Evolutionary conservation across 2,888 invertebrate genomes (phyloP), one percentile per base, ranked within the genome.

Genomic region (Stramonita haemastoma): DNA sequence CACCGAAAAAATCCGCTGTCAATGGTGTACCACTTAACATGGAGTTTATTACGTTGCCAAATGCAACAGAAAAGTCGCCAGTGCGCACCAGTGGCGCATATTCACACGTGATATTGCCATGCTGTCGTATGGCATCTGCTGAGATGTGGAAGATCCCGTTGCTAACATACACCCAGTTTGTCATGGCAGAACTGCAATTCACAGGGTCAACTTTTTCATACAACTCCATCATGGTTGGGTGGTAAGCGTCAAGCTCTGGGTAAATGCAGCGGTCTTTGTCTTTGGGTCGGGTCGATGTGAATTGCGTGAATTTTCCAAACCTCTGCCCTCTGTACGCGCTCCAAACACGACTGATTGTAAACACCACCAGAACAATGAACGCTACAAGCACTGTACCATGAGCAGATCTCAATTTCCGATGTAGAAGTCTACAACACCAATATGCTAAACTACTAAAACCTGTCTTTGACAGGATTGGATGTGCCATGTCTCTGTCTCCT

Each of bases 101-200:
- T 36, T 96, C 95, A 94, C 97, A 97, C 89, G 96, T 94, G 56
- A 97, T 96, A 56, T 96, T 93, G 2, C 96, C 96, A 91, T 96
- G 94, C 83, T 92, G 93, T n/a, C 90, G 85, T 90, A 95, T 96
- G 0, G 97, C 97, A 89, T 95, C 95, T 11, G 96, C 95, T 81
- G 96, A 96, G 89, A 97, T 97, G 87, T 95, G 95, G 90, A 97
- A 97, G 46, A 32, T 93, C 95, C 97, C 97, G 95, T 98, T 98
- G 95, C 97, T 97, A 92, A 98, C 97, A 93, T 96, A 97, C 0
- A 98, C 98, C 98, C 98, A 98, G 95, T 98, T 97, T 60, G 95
- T 92, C 87, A 79, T 87, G 77, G 96, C 97, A 0, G 92, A 90
- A 19, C 96, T 96, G 94, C 98, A 98, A 26, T 96, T 96, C 4